Conservation (phyloP, 2,113 vertebrate species). For the Chionomys nivalis region DNA sequence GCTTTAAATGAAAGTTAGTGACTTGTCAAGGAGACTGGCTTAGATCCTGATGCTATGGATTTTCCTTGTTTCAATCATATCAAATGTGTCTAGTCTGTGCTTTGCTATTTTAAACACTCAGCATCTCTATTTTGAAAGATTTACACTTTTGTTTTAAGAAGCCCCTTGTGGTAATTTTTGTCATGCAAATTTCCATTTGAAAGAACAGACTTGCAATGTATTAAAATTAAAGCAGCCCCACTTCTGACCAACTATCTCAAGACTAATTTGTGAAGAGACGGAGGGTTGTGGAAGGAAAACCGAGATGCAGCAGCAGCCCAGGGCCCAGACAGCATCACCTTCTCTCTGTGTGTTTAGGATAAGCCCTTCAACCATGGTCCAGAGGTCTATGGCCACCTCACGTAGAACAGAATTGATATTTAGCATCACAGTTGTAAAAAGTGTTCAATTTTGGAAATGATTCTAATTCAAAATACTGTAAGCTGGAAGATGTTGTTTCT, state of each 20-base stretch:
- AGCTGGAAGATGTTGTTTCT: not conserved
- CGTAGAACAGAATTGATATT: too few relatives aligned
- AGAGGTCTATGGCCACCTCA: fast-evolving
- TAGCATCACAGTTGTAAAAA: not conserved
- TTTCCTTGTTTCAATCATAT: constrained; percentile 82
- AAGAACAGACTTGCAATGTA: constrained; percentile 39
- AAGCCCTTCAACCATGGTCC: not conserved
- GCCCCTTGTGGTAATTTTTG: constrained; percentile 56
- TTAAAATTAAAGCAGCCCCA: constrained; percentile 45
- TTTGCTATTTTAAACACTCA: constrained; percentile 69
- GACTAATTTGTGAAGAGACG: not conserved
- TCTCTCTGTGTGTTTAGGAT: not conserved
- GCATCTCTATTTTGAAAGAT: constrained; percentile 63
- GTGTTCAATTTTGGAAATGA: not conserved
- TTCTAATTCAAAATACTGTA: not conserved
- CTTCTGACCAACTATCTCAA: constrained; percentile 12
- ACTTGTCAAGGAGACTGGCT: constrained; percentile 76
- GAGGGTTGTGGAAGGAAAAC: not conserved
- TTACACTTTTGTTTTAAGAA: constrained; percentile 67
- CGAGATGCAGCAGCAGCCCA: not conserved
- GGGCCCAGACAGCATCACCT: not conserved
- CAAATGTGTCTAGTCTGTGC: constrained; percentile 33
- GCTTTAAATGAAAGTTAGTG: constrained; percentile 75
- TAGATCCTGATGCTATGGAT: constrained; percentile 62
- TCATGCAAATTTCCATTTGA: constrained; percentile 61